These are phyloP conservation scores for Acanthurus tractus DNA, from an alignment of 2,797 vertebrate genomes.

Conservation along the genomic window DNA sequence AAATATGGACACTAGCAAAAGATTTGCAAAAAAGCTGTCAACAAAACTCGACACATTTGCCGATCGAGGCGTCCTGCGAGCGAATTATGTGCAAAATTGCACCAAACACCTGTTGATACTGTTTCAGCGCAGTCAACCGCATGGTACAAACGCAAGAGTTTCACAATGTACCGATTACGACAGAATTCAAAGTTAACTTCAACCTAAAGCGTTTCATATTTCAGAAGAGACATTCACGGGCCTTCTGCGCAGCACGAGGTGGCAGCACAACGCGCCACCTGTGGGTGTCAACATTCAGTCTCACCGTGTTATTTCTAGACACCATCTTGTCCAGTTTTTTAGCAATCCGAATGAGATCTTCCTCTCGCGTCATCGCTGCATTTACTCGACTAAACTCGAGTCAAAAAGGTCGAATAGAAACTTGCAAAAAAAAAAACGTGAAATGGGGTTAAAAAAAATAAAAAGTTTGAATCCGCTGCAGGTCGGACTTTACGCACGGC, in stretches of 20 bases:
- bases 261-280: conserved; percentile 68
- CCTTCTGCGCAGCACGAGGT: conserved; percentile 58
- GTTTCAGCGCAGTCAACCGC: conserved; percentile 38
- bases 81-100: conserved; percentile 28
- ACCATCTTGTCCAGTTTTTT: conserved; percentile 98
- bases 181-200: not conserved
- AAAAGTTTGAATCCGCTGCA: conserved; percentile 69
- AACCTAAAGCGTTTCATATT: not conserved
- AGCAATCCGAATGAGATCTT: conserved; percentile 93
- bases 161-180: not conserved
- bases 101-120: conserved; percentile 81
- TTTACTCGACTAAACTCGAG: conserved; percentile 53
- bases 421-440: conserved; percentile 14
- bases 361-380: conserved; percentile 90
- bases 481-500: conserved; percentile 76
- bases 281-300: conserved; percentile 77
- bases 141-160: conserved; percentile 1
- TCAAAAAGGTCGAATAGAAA: not conserved
- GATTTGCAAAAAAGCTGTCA: not conserved
- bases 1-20: not conserved
- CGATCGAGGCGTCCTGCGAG: conserved; percentile 11
- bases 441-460: conserved; percentile 14
- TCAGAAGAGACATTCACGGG: conserved; percentile 1
- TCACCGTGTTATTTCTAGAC: conserved; percentile 94
- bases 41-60: not conserved